phyloP scores from a whole-genome alignment of 1,140 invertebrate species.

The Drosophila trapezifrons region DNA sequence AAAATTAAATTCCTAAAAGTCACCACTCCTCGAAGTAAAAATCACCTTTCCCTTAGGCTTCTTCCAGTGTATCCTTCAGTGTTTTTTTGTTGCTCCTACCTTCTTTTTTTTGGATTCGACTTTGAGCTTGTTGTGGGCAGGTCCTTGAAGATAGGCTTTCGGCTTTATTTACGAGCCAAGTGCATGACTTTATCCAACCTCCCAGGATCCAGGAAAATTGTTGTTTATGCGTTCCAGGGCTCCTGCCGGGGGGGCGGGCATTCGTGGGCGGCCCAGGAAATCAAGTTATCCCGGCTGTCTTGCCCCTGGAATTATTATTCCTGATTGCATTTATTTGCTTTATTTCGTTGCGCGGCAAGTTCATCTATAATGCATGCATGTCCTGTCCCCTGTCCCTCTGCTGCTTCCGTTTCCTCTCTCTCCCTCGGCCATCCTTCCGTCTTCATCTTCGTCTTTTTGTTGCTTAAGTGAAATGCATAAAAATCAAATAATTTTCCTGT shows the following conservation, averaged over 20 bases:
- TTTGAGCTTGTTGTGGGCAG: constrained; percentile 36
- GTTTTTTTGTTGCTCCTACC: background rate
- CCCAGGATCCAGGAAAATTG: constrained; percentile 38
- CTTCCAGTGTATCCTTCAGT: constrained; percentile 1
- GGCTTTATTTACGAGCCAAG: constrained; percentile 71
- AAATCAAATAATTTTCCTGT: constrained; percentile 82
- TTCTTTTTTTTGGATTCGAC: background rate
- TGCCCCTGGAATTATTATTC: constrained; percentile 77
- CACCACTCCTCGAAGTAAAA: too few relatives aligned
- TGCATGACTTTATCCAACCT: constrained; percentile 56
- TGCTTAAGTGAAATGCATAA: constrained; percentile 79
- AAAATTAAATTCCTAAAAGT: too few relatives aligned
- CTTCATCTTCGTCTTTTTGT: constrained; percentile 53
- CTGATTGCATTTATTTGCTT: constrained; percentile 81
- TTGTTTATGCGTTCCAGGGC: constrained; percentile 65
- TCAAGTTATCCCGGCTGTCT: constrained; percentile 64
- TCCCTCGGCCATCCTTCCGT: background rate
- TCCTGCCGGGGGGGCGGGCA: background rate
- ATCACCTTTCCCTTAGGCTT: too few relatives aligned
- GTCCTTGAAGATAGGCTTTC: constrained; percentile 61
- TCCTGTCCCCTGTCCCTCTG: constrained; percentile 13
- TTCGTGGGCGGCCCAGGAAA: constrained; percentile 28
- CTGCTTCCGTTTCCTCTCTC: background rate
- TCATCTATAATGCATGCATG: constrained; percentile 77
- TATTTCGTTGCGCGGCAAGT: constrained; percentile 68